Evolutionary conservation across 2,797 vertebrate genomes (phyloP).

Genomic region (Xenopus petersii): DNA sequence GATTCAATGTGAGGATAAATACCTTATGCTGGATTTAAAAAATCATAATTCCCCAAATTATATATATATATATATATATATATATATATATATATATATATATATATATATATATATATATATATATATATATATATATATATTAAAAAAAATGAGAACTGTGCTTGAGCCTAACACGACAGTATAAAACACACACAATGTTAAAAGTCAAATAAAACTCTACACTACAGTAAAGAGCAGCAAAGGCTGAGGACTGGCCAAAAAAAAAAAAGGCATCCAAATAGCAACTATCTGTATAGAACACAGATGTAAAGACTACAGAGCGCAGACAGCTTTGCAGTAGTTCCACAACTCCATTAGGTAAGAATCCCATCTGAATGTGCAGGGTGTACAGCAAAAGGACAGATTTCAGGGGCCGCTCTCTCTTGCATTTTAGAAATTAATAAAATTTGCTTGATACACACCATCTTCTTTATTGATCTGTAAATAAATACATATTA

Average conservation of each 20-base stretch:
- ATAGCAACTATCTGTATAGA: constrained; percentile 13
- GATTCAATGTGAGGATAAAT: no score
- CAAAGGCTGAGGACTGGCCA: constrained; percentile 30
- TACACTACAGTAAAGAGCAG: constrained; percentile 17
- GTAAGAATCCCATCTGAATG: not conserved
- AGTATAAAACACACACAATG: constrained; percentile 16
- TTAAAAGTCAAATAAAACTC: constrained; percentile 28
- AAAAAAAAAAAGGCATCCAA: constrained; percentile 41
- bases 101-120: no score
- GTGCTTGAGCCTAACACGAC: not conserved
- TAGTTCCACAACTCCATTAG: constrained; percentile 21
- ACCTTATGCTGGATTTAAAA: no score
- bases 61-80: no score
- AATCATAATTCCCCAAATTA: no score
- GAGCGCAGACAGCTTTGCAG: constrained; percentile 6
- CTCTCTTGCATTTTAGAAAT: constrained; percentile 41
- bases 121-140: no score
- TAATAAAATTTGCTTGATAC: constrained; percentile 30
- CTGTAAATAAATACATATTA: constrained; percentile 44
- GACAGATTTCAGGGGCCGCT: not conserved
- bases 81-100: no score
- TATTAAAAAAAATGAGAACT: not conserved
- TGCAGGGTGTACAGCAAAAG: not conserved
- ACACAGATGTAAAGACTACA: constrained; percentile 35
- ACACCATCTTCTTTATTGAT: constrained; percentile 34